Conservation (phyloP, 2,888 invertebrate species). For the Leptinotarsa peninsularis region DNA sequence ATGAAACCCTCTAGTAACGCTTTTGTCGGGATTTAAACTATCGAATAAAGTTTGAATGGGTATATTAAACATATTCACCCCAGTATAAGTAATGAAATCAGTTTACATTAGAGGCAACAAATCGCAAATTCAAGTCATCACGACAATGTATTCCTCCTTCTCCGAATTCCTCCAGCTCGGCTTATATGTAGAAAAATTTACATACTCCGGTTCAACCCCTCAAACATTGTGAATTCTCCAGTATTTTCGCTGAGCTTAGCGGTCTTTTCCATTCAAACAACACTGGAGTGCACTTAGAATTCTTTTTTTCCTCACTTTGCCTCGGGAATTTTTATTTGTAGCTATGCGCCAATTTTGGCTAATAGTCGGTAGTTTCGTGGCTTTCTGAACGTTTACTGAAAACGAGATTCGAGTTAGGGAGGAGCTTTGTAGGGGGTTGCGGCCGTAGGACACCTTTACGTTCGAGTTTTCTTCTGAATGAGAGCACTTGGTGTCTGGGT, state of each 20-base stretch:
- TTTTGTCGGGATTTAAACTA: neutral
- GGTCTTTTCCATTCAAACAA: conserved; percentile 47
- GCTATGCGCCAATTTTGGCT: conserved; percentile 36
- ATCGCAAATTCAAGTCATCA: conserved; percentile 31
- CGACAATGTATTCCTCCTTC: conserved; percentile 42
- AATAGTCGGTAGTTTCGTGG: conserved; percentile 32
- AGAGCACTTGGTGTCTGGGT: neutral
- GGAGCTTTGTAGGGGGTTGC: neutral
- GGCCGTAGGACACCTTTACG: neutral
- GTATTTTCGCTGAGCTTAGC: conserved; percentile 50
- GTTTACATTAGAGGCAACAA: conserved; percentile 35
- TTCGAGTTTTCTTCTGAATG: conserved; percentile 1
- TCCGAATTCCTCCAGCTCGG: conserved; percentile 40
- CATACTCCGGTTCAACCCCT: conserved; percentile 47
- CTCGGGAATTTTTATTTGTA: conserved; percentile 39
- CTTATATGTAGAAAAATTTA: conserved; percentile 43
- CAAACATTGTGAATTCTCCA: conserved; percentile 43
- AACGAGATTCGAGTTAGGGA: neutral
- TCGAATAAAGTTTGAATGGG: neutral
- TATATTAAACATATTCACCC: conserved; percentile 22
- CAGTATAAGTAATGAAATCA: conserved; percentile 38
- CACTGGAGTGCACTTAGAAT: conserved; percentile 50
- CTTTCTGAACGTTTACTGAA: conserved; percentile 1
- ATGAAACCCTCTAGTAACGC: too few species aligned
- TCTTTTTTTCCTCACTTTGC: conserved; percentile 37